A percentile compares a stretch with the other conserved stretches of the same genome.
These are phyloP conservation scores for Anisognathus igniventris DNA, from an alignment of 2,797 vertebrate species.

Conservation along the genomic window DNA sequence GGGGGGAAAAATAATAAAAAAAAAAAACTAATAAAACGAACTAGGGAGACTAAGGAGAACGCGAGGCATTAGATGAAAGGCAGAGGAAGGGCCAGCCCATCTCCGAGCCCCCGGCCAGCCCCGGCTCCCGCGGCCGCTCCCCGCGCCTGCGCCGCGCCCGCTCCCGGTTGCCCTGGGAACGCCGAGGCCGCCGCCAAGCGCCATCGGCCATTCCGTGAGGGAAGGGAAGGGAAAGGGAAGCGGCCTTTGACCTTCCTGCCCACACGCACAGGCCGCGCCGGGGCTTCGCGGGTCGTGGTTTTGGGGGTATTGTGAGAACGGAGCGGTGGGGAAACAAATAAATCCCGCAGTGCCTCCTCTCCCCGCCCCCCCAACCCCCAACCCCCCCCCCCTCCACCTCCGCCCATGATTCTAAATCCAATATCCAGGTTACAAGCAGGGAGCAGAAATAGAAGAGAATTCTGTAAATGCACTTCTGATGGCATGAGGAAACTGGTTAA, in stretches of 20 bases:
- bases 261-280: not conserved
- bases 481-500: too few relatives aligned
- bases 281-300: accelerated
- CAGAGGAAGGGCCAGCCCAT: constrained; percentile 77
- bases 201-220: constrained; percentile 78
- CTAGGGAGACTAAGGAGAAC: not conserved
- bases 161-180: constrained; percentile 76
- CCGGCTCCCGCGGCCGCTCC: constrained; percentile 44
- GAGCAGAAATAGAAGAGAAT: not conserved
- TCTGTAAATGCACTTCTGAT: accelerated
- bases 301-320: not conserved
- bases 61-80: constrained; percentile 74
- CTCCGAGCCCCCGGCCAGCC: constrained; percentile 81
- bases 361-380: too few relatives aligned
- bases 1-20: not conserved
- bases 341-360: not conserved
- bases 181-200: constrained; percentile 76
- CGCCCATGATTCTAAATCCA: not conserved
- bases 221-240: not conserved
- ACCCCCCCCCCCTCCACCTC: too few relatives aligned
- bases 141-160: constrained; percentile 62
- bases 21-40: not conserved
- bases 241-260: not conserved
- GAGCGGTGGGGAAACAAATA: not conserved
- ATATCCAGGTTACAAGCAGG: not conserved